phyloP scores from a whole-genome alignment of 2,113 vertebrate species.

The Megatriorchis doriae region DNA sequence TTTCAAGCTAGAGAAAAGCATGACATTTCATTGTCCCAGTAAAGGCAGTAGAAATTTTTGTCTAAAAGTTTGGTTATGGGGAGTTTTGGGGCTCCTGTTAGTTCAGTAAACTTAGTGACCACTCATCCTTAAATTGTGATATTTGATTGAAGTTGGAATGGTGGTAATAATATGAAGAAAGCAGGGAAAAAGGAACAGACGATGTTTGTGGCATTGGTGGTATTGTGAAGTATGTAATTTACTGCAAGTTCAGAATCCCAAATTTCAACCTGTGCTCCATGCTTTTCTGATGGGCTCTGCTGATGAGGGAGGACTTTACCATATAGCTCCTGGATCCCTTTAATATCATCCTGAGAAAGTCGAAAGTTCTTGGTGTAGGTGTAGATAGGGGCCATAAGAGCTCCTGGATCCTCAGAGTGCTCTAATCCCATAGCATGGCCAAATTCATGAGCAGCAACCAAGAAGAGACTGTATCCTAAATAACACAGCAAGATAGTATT shows the following conservation, averaged over 20 bases:
- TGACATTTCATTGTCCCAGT: neutral
- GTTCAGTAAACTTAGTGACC: neutral
- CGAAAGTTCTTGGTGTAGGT: conserved; percentile 92
- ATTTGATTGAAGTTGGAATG: neutral
- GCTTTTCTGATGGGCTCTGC: neutral
- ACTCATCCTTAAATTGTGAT: neutral
- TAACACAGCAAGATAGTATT: neutral
- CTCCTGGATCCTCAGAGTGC: conserved; percentile 93
- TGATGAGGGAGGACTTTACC: conserved; percentile 65
- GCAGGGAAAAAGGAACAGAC: neutral
- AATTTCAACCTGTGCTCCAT: neutral
- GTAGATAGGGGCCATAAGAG: conserved; percentile 95
- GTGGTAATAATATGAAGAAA: neutral
- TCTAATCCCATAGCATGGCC: conserved; percentile 96
- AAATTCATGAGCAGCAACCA: conserved; percentile 97
- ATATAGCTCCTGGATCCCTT: conserved; percentile 94
- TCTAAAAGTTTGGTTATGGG: neutral
- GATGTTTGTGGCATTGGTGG: neutral
- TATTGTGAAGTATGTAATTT: neutral
- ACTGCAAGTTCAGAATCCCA: neutral
- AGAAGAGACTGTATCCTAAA: conserved; percentile 94
- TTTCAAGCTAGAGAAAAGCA: neutral
- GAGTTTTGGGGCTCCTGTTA: neutral
- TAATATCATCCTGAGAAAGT: conserved; percentile 90
- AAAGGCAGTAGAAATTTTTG: neutral